Evolutionary conservation across 2,888 invertebrate species (phyloP), one percentile per base, ranked within the genome.

Genomic region (Acleris laterana): DNA sequence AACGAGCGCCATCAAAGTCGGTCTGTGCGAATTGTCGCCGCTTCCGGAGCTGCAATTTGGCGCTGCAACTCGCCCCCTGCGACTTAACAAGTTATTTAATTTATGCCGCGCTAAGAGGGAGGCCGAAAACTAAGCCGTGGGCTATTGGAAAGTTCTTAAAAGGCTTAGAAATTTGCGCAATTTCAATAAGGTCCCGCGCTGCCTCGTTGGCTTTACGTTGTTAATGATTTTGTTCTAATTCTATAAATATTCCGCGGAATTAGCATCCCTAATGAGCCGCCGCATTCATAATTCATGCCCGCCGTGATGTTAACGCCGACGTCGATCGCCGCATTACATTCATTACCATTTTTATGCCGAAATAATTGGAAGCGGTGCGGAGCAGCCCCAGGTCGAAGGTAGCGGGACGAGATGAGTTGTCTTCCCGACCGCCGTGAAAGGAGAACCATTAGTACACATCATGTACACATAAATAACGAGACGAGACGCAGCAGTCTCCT

Each of bases 211-310:
- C 28, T 16, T 17, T 11, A 49, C 49, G 17, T 13, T 25, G 46
- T 16, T 38, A 62, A 49, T 62, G 55, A 62, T 62, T 62, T 62
- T 62, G 62, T 49, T 62, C 62, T 55, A 55, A 62, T 55, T 62
- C 55, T 62, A 55, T 55, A 62, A 62, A 62, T 62, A 62, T 62
- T 62, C 62, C 22, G 62, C 1, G 17, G 55, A 55, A 62, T 62
- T 62, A 62, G 55, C 62, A 62, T 62, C 49, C 13, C 55, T 48
- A 55, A 62, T 55, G 55, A 62, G 17, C 50, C 62, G 32, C 20
- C 32, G 55, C 55, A 62, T 62, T 55, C 55, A 62, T 62, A 55
- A 62, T 62, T 62, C 62, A 62, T 55, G 38, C 25, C 52, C 42
- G 48, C 32, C 44, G 17, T 38, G 48, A 55, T 53, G 62, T 38